Conservation (phyloP, 2,888 invertebrate genomes). For the Calameuta filiformis region DNA sequence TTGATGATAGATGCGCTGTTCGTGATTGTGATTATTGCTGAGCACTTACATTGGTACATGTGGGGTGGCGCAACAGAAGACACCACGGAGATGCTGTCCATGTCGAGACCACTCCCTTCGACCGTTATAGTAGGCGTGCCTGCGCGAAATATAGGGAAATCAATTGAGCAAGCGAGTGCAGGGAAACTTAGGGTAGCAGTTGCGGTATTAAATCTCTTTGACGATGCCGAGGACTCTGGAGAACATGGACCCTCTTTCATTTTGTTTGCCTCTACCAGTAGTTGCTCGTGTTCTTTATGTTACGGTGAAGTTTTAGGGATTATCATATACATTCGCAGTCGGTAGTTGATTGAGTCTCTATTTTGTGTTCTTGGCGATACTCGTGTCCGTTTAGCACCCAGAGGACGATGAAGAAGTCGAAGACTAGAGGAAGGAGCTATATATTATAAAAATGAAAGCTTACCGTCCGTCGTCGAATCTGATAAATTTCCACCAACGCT, state of each 20-base stretch:
- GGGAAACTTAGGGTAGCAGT: neutral
- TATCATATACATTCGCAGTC: neutral
- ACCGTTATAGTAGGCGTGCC: conserved; percentile 66
- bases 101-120: conserved; percentile 74
- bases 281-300: conserved; percentile 36
- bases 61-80: conserved; percentile 74
- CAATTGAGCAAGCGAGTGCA: conserved; percentile 24
- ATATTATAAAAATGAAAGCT: conserved; percentile 30
- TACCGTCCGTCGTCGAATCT: conserved; percentile 82
- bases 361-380: neutral
- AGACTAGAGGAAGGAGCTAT: neutral
- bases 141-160: conserved; percentile 52
- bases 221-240: neutral
- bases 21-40: neutral
- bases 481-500: conserved; percentile 85
- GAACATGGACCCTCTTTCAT: neutral
- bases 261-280: neutral
- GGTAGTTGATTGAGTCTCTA: neutral
- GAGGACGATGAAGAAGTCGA: neutral
- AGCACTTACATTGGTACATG: conserved; percentile 78
- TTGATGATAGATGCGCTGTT: neutral
- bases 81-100: conserved; percentile 78
- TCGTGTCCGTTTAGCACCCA: neutral
- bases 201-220: neutral
- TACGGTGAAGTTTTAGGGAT: conserved; percentile 23